Percentiles rank a stretch among this genome's conserved stretches.
Conservation (phyloP, 37 sponge, comb jelly and placozoan species). For the Halichondria panicea region DNA sequence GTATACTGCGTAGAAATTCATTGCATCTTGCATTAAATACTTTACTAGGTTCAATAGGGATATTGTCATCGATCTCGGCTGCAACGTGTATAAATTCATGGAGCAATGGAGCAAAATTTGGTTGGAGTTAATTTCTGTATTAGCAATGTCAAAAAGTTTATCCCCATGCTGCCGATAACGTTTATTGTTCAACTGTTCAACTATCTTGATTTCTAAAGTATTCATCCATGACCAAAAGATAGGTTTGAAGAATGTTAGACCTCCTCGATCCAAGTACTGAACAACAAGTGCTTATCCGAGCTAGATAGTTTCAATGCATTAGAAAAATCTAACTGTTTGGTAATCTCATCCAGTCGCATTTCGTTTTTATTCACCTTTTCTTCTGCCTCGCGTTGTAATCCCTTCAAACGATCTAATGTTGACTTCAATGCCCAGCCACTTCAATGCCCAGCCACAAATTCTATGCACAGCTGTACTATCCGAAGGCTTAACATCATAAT, state of each 20-base stretch:
- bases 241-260: neutral
- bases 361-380: neutral
- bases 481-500: no score
- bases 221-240: neutral
- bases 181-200: neutral
- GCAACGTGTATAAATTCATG: neutral
- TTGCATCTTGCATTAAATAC: conserved; percentile 17
- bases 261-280: conserved; percentile 1
- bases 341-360: neutral
- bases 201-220: neutral
- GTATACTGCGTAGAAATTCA: conserved; percentile 10
- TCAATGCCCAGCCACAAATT: neutral
- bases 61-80: no score
- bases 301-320: neutral
- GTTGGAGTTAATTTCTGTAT: neutral
- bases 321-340: neutral
- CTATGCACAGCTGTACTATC: neutral
- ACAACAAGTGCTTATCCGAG: neutral
- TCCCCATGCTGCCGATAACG: neutral
- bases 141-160: neutral
- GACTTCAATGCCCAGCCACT: no score
- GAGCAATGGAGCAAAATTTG: neutral
- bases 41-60: no score
- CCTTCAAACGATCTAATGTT: no score
- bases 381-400: neutral